Base-by-base conservation (phyloP, 2,888 invertebrate species). In the Branchellion lobata region DNA sequence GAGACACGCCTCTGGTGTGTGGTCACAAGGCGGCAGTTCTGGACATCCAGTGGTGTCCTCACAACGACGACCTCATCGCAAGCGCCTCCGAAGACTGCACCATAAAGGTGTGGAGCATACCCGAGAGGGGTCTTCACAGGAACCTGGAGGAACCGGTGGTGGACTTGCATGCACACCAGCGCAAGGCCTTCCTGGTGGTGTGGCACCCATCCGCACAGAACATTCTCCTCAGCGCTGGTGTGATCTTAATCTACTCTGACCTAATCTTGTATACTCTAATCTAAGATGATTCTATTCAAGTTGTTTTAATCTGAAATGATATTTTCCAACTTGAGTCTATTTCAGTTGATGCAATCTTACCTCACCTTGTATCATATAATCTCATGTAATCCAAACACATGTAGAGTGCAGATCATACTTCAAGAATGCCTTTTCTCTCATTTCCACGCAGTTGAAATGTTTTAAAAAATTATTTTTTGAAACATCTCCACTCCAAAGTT, bases 151-250 rank as follows among this genome's bases (percentile, higher is more conserved):
- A 96, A 78, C 93, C 94, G 90, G 88, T 94, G 83, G 93, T 94
- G 57, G 95, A 95, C 85, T 88, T 97, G 36, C 91, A 92, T 83
- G 94, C 93, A 0, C 97, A 97, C 89, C 95, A 95, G 87, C 90
- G 95, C 34, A 90, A 95, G 76, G 95, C 95, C 0, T 93, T 94
- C 1, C 92, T 94, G 86, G 91, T 97, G 81, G 93, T 93, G 86
- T 97, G 96, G 96, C 94, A 94, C 88, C 94, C 96, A 0, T 92
- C 93, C 0, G 95, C 96, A 18, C 93, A 94, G 87, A 95, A 95
- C 88, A 91, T 97, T 65, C 89, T 97, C 34, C 92, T 96, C 82
- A 95, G 94, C 86, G 93, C 94, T 76, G 95, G 96, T 88, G 82
- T 3, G 31, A 8, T 11, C 27, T 33, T 29, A 14, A 14, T 24